Evolutionary conservation across 2,113 vertebrate genomes (phyloP), one percentile per base, ranked within the genome.

Genomic region (Fulmarus glacialis): DNA sequence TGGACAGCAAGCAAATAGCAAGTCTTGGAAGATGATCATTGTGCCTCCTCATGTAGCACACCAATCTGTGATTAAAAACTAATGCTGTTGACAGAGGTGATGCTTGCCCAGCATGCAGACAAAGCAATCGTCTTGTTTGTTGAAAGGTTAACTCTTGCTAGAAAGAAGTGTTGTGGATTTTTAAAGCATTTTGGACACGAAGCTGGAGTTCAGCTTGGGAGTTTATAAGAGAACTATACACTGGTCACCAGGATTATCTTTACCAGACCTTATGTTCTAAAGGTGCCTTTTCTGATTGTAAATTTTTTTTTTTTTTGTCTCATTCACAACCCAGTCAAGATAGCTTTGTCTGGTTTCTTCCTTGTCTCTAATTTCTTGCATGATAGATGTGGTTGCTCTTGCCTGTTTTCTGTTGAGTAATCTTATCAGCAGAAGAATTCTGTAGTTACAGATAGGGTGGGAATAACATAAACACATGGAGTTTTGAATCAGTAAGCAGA

Each of bases 361-460:
- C 29, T 68, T 82, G 52, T 93, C 53, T 94, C 24, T 89, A 30
- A 48, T 80, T 92, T 96, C 58, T 93, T 80, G 56, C 48, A 55
- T 93, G 94, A 91, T 96, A 72, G 93, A 95, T 96, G 87, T 95
- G 70, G 70, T 80, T 91, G 18, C 26, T 89, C 55, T 70, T 96
- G 84, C 42, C 60, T 88, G 70, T 93, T 34, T 84, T 91, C 70
- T 85, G 34, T 87, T 79, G 81, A 66, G 70, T 96, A 92, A 93
- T 91, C 87, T 97, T 96, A 96, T 96, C 95, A 89, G 70, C 83
- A 90, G 63, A 75, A 90, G 73, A 84, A 79, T 91, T 91, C 78
- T 95, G 87, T 75, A 70, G 82, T 95, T 96, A 77, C 66, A 82
- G 81, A 94, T 94, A 93, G 82, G 67, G 71, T 81, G 59, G 63